Evolutionary conservation across 1,140 invertebrate genomes (phyloP), one percentile per base, ranked within the genome.

Genomic region (Cyphomyrmex costatus): DNA sequence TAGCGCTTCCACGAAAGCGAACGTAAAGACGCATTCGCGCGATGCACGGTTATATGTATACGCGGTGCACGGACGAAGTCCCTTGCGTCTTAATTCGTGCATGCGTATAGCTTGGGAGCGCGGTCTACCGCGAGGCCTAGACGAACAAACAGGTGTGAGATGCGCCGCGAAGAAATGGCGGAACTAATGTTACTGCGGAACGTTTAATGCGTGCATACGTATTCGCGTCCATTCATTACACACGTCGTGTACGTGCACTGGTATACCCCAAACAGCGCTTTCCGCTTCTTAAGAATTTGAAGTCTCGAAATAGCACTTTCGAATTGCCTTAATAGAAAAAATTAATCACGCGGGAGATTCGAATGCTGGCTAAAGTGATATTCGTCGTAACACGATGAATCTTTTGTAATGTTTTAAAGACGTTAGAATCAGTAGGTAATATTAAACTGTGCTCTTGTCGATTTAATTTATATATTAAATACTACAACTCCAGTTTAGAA

Each of bases 1-100:
- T 51, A 58, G 49, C 76, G 36, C 30, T 80, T 86, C 84, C 77
- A 80, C 84, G 76, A 86, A 86, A 49, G 76, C 71, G 73, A 84
- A 61, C 80, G 56, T 51, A 30, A 49, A 46, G 68, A 63, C 58
- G 53, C 53, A 16, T 58, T 66, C 63, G 10, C 70, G 71, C 46
- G 27, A 21, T 16, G n/a, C 42, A 33, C 71, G 68, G 66, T n/a
- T n/a, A n/a, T n/a, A n/a, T n/a, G n/a, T n/a, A n/a, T n/a, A n/a
- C n/a, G n/a, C n/a, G 63, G 36, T 36, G 63, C 63, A 66, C n/a
- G 56, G 16, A 36, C 42, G 42, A 46, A 36, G n/a, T 61, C 80
- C 33, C 49, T 77, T 77, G 63, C 58, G 21, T 63, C 71, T 84
- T 84, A 49, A 84, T 84, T 61, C 71, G 71, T 77, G 65, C 78